phyloP scores from a whole-genome alignment of 2,113 vertebrate species.

The Podiceps cristatus region DNA sequence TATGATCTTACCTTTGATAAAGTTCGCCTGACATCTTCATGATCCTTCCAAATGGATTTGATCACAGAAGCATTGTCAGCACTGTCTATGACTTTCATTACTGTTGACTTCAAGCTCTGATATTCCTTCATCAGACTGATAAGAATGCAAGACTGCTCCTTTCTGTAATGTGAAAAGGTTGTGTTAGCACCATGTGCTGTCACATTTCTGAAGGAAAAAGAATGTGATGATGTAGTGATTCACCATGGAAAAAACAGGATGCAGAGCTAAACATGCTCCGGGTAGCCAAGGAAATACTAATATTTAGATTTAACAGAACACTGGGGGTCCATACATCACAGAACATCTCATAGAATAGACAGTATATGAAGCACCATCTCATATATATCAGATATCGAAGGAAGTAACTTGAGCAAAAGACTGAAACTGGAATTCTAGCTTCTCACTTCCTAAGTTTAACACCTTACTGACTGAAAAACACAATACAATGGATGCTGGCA shows the following conservation, averaged over 20 bases:
- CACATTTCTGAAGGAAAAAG: background rate
- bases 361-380: background rate
- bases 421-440: background rate
- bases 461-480: background rate
- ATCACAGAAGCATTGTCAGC: constrained; percentile 78
- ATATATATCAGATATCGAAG: background rate
- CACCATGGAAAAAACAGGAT: background rate
- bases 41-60: constrained; percentile 84
- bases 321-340: background rate
- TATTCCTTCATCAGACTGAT: constrained; percentile 87
- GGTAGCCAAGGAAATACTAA: background rate
- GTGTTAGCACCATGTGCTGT: background rate
- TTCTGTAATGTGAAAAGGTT: constrained; percentile 74
- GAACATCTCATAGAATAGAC: background rate
- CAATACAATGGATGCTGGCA: background rate
- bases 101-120: constrained; percentile 81
- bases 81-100: constrained; percentile 83
- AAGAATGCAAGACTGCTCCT: constrained; percentile 85
- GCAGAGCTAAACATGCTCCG: background rate
- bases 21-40: constrained; percentile 84
- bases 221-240: background rate
- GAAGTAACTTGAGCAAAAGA: background rate
- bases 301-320: background rate
- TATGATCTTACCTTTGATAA: constrained; percentile 82
- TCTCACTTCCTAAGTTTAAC: background rate